These are phyloP conservation scores for Oryzias dopingdopingensis DNA, from an alignment of 2,797 vertebrate genomes.

Conservation along the genomic window DNA sequence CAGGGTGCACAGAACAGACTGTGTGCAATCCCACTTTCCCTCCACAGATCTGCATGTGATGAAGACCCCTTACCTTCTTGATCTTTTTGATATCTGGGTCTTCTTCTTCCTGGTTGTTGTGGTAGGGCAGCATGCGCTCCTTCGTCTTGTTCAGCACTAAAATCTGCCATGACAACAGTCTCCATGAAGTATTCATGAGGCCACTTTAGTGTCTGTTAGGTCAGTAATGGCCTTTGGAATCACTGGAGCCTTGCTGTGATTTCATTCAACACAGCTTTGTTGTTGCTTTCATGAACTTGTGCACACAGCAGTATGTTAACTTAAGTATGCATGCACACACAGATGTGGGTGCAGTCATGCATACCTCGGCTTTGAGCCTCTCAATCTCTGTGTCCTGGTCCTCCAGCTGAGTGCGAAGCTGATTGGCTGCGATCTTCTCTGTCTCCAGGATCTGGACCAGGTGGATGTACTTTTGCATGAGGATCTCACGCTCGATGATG, in stretches of 20 bases:
- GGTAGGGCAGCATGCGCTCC: constrained; percentile 84
- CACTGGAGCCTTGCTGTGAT: constrained; percentile 20
- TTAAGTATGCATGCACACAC: constrained; percentile 23
- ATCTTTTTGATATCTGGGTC: constrained; percentile 97
- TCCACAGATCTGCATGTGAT: background rate
- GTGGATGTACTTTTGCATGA: constrained; percentile 99
- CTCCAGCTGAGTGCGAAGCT: constrained; percentile 94
- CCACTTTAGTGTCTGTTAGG: constrained; percentile 14
- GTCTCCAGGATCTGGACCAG: constrained; percentile 97
- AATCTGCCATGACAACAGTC: constrained; percentile 73
- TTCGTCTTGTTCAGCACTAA: constrained; percentile 89
- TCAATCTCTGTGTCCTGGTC: constrained; percentile 97
- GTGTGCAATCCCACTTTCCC: background rate
- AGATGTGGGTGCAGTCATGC: constrained; percentile 30
- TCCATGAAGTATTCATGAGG: constrained; percentile 39
- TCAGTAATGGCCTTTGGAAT: constrained; percentile 1
- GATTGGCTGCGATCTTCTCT: constrained; percentile 94
- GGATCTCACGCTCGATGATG: constrained; percentile 91
- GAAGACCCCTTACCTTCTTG: constrained; percentile 83
- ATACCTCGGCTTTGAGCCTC: constrained; percentile 93
- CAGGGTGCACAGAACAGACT: background rate
- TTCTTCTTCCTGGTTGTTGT: constrained; percentile 88
- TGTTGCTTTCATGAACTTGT: background rate
- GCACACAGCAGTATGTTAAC: constrained; percentile 1
- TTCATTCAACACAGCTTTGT: background rate